phyloP scores from a whole-genome alignment of 2,797 vertebrate species.

The Platyrinchus mystaceus region DNA sequence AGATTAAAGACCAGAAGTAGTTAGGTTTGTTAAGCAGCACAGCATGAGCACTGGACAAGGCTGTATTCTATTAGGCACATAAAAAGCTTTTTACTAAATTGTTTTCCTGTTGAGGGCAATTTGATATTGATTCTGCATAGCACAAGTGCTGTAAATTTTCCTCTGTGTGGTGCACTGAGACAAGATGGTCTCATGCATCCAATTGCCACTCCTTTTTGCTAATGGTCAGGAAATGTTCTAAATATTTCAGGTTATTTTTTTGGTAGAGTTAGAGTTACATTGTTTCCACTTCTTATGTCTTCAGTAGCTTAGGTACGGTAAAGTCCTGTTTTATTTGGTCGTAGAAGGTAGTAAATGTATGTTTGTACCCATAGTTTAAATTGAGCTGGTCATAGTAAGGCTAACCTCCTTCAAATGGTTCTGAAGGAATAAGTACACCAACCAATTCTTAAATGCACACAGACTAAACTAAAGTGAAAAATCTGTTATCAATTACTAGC shows the following conservation, averaged over 20 bases:
- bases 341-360: neutral
- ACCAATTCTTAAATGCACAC: neutral
- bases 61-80: neutral
- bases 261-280: neutral
- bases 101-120: constrained; percentile 16
- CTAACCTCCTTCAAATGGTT: neutral
- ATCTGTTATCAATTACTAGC: neutral
- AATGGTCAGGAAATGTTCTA: neutral
- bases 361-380: neutral
- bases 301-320: constrained; percentile 50
- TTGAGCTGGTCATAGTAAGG: neutral
- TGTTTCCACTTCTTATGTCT: constrained; percentile 16
- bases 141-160: constrained; percentile 51
- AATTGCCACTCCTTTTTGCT: neutral
- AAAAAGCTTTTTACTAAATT: neutral
- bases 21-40: neutral
- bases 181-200: neutral
- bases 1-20: neutral
- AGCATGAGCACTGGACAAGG: neutral
- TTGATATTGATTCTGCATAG: constrained; percentile 11
- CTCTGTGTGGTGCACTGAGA: constrained; percentile 34
- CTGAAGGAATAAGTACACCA: neutral
- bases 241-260: constrained; percentile 18
- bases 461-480: neutral
- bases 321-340: neutral